These are phyloP conservation scores for Rotaria sp. DNA, from an alignment of 2,888 invertebrate species.

Conservation along the genomic window DNA sequence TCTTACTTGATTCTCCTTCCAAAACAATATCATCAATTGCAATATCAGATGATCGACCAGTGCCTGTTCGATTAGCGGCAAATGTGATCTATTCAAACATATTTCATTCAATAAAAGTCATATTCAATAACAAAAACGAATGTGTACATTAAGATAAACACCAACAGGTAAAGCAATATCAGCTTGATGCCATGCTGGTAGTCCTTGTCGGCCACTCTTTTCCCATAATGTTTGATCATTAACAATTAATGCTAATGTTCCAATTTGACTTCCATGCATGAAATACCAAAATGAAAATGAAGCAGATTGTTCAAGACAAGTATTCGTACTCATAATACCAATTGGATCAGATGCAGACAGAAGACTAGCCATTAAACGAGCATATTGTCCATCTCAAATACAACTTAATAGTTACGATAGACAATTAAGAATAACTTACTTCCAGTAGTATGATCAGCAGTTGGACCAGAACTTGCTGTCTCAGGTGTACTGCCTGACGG, in stretches of 20 bases:
- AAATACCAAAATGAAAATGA: not conserved
- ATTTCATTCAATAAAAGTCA: too few relatives aligned
- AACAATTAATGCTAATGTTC: not conserved
- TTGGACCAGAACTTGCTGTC: not conserved
- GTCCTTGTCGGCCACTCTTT: not conserved
- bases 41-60: slow-evolving; percentile 8
- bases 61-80: not conserved
- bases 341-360: not conserved
- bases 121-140: too few relatives aligned
- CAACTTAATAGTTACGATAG: too few relatives aligned
- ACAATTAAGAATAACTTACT: not conserved
- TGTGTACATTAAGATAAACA: not conserved
- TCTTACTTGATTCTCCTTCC: not conserved
- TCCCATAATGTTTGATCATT: not conserved
- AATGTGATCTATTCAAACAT: not conserved
- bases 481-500: not conserved
- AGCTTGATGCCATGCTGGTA: not conserved
- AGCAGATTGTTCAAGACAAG: not conserved
- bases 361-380: not conserved
- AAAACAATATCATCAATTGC: not conserved
- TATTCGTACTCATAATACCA: not conserved
- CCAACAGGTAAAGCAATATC: not conserved
- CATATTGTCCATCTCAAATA: not conserved
- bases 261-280: not conserved
- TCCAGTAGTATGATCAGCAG: not conserved